Evolutionary conservation across 1,140 invertebrate genomes (phyloP), one percentile per base, ranked within the genome.

Genomic region (Triops longicaudatus): DNA sequence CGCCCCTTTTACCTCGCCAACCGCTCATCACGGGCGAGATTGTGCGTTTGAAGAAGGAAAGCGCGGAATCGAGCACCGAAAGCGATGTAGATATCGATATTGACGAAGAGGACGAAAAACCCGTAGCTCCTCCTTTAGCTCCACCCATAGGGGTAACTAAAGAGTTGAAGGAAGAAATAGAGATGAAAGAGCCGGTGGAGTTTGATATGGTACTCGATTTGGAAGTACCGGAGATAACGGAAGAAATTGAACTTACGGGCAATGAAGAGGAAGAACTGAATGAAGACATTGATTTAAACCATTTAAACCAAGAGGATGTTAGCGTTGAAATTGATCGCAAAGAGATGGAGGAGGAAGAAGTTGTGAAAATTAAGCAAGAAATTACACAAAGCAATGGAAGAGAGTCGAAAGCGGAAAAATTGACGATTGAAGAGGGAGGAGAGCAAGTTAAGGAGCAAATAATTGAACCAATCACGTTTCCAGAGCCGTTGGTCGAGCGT

Each of bases 401-500:
- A 41, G 76, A 74, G 42, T 26, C 78, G 17, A 73, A 75, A 72
- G 75, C 77, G 26, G 27, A 26, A 26, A 76, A 78, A 73, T 26
- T 50, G 63, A 26, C 63, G 26, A 26, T 37, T 17, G 76, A 31
- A 73, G 31, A 26, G 44, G 28, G 17, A 22, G 71, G 31, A 28
- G 17, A 27, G 50, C 75, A 37, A 28, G 74, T 74, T 72, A 75
- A 79, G 41, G 78, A 79, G 75, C 78, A 79, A 22, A 50, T 77
- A 44, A 78, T 79, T 41, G 63, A 83, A 74, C 74, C 82, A 0
- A 81, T 84, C 37, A 82, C 81, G 74, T 83, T 86, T 73, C 81
- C 82, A 17, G 80, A 82, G 28, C 88, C 89, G 26, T 81, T 75
- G 22, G 78, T 83, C 80, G 87, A 88, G 82, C 78, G 81, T 26